Evolutionary conservation across 2,888 invertebrate species (phyloP), one percentile per base, ranked within the genome.

Genomic region (Herminia tarsipennalis): DNA sequence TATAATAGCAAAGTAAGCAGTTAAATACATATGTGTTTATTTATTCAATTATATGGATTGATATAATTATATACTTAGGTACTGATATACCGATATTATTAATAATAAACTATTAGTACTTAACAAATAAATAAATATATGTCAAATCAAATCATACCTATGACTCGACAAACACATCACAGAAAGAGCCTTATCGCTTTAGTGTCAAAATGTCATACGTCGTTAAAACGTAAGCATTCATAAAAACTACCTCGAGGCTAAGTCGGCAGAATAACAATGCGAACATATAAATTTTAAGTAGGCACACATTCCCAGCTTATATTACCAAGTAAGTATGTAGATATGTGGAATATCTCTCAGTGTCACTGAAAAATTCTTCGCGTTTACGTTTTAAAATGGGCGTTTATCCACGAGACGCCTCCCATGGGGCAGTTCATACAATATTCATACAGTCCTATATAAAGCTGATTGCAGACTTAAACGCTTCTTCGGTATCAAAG

Each of bases 381-480:
- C 74, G 72, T 78, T 76, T 81, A 78, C 69, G 70, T 81, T 86
- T 84, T 80, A 79, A 82, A 82, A 79, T 72, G 74, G 74, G 73
- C 81, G 77, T 80, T 83, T 84, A 83, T 81, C 68, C 78, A 58
- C 66, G 73, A 76, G 76, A 78, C 73, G 66, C 66, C 70, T 81
- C 85, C 83, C 81, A 70, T 62, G 81, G 82, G 84, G 66, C 80
- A 75, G 69, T 82, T 81, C 83, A 85, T 87, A 78, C 76, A 84
- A 83, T 84, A 86, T 88, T 86, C 86, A 88, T 81, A 76, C 61
- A 56, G 57, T 56, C 53, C 54, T 60, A 69, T 75, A 65, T 81
- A 78, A 79, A 75, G 78, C 64, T 57, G 69, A 61, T 59, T 78
- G 63, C 69, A 76, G 68, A 76, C 66, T 60, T 62, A 66, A 55